Evolutionary conservation across 2,797 vertebrate genomes (phyloP).

Genomic region (Taeniopygia guttata): DNA sequence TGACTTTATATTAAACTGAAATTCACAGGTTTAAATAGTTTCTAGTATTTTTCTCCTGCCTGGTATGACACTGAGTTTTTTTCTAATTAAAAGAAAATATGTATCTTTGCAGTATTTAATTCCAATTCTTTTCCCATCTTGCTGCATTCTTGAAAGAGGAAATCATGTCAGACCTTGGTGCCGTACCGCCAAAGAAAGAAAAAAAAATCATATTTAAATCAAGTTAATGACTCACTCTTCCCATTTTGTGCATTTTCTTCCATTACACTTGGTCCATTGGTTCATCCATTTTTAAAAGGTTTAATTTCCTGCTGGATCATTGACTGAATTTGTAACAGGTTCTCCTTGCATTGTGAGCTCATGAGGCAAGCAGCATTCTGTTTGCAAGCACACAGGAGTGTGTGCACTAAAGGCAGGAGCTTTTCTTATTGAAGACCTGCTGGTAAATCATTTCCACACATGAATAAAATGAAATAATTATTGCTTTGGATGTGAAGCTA

Average conservation of each 20-base stretch:
- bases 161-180: neutral
- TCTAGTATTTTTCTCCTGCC: neutral
- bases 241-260: constrained; percentile 47
- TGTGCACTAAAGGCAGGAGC: neutral
- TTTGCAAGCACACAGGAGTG: constrained; percentile 13
- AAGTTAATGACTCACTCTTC: constrained; percentile 55
- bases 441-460: neutral
- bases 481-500: neutral
- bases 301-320: constrained; percentile 68
- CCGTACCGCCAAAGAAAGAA: neutral
- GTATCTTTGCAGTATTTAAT: neutral
- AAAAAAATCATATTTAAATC: constrained; percentile 54
- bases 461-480: neutral
- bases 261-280: constrained; percentile 60
- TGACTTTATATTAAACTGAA: neutral
- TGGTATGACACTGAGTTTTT: neutral
- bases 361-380: constrained; percentile 27
- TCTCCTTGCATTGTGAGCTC: constrained; percentile 38
- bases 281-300: constrained; percentile 65
- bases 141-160: neutral
- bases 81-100: neutral
- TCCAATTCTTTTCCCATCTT: neutral
- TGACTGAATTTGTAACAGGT: constrained; percentile 61
- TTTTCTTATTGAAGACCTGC: neutral
- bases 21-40: neutral